phyloP scores from a whole-genome alignment of 2,113 vertebrate species.

The Tylochromis polylepis region DNA sequence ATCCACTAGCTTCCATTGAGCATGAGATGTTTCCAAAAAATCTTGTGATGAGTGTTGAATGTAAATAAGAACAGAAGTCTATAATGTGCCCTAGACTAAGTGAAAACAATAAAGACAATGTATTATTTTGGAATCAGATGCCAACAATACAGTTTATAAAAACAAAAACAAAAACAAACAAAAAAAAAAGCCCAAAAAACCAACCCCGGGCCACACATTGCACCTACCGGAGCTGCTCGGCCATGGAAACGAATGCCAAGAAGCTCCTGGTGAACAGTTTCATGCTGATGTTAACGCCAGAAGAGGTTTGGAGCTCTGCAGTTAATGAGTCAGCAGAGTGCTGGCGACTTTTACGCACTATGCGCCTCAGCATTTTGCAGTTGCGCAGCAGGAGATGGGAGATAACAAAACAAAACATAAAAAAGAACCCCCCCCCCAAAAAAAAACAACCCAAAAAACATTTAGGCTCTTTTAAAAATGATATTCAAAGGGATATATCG shows the following conservation, averaged over 20 bases:
- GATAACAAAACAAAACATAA: background rate
- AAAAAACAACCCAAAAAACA: background rate
- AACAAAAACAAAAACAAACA: too few species aligned
- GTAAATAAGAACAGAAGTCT: background rate
- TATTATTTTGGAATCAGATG: background rate
- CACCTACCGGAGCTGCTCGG: background rate
- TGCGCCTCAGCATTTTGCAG: background rate
- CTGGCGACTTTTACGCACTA: background rate
- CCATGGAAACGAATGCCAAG: background rate
- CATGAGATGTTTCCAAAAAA: background rate
- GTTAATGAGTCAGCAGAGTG: background rate
- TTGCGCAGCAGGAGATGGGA: background rate
- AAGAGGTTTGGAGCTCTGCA: background rate
- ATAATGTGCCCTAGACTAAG: background rate
- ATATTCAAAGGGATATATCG: background rate
- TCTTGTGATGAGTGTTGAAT: background rate
- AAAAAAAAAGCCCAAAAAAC: fast-evolving
- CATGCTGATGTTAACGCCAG: background rate
- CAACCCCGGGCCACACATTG: background rate
- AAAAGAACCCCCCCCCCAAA: too few species aligned
- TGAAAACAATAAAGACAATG: background rate
- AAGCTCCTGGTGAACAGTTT: background rate
- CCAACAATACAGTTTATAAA: background rate
- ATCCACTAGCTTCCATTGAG: background rate
- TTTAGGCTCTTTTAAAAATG: background rate